A percentile compares a stretch with the other conserved stretches of the same genome.
phyloP scores from a whole-genome alignment of 2,888 invertebrate genomes.

The Lysandra bellargus region DNA sequence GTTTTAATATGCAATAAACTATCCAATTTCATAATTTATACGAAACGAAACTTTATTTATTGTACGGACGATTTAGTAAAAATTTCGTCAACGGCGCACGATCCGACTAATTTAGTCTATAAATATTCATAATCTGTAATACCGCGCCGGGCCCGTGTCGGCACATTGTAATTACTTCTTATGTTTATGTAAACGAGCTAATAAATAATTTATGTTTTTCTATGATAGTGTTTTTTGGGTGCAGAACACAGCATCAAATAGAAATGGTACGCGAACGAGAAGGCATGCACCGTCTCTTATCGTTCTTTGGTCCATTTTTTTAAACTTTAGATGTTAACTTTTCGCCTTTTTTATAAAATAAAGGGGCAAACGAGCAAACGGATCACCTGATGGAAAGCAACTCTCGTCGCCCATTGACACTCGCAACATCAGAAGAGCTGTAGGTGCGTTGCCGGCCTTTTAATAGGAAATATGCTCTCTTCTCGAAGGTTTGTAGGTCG shows the following conservation, averaged over 20 bases:
- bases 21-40: background rate
- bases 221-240: background rate
- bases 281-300: too few species aligned
- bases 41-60: background rate
- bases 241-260: background rate
- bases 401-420: too few species aligned
- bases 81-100: background rate
- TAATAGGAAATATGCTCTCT: too few species aligned
- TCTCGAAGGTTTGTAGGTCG: too few species aligned
- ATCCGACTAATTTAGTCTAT: background rate
- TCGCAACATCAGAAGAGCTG: too few species aligned
- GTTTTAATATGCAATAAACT: background rate
- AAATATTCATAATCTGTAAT: slow-evolving; percentile 4
- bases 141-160: background rate
- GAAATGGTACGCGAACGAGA: too few species aligned
- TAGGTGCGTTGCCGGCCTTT: too few species aligned
- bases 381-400: too few species aligned
- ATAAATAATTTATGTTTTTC: background rate
- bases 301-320: too few species aligned
- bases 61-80: background rate
- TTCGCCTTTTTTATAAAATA: too few species aligned
- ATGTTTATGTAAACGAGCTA: background rate
- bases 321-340: too few species aligned
- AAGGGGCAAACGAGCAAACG: too few species aligned
- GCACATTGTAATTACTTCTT: slow-evolving; percentile 2